Evolutionary conservation across 2,113 vertebrate species (phyloP).

Genomic region (Aphyosemion australe): DNA sequence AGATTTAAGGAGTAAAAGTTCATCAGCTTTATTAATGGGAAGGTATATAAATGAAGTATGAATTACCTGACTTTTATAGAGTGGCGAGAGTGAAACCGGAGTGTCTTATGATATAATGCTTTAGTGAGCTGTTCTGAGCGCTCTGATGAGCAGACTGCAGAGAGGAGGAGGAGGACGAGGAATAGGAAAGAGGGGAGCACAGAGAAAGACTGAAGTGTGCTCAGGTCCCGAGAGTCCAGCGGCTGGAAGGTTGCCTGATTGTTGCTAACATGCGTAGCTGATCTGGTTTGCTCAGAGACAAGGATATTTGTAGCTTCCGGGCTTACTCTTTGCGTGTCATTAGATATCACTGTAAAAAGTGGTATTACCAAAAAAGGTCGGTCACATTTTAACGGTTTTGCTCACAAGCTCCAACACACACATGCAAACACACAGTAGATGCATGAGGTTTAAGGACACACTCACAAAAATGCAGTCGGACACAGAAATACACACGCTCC

Average conservation of each 20-base stretch:
- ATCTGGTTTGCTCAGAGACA: conserved; percentile 73
- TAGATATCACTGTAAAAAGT: conserved; percentile 58
- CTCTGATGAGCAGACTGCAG: conserved; percentile 67
- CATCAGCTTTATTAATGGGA: conserved; percentile 79
- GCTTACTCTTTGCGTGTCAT: conserved; percentile 72
- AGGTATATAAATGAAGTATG: conserved; percentile 79
- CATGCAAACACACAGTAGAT: conserved; percentile 20
- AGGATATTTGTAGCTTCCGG: conserved; percentile 72
- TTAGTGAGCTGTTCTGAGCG: conserved; percentile 71
- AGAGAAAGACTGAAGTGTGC: conserved; percentile 60
- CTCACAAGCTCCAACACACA: conserved; percentile 14
- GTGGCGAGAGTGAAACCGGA: conserved; percentile 73
- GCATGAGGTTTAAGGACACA: conserved; percentile 35
- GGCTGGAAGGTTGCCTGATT: conserved; percentile 77
- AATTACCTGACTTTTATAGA: conserved; percentile 81
- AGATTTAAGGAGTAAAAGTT: conserved; percentile 79
- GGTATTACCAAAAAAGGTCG: conserved; percentile 46
- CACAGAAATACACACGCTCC: conserved; percentile 61
- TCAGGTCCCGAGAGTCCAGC: conserved; percentile 67
- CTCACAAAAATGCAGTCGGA: conserved; percentile 14
- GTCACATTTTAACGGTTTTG: conserved; percentile 57
- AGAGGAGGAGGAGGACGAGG: conserved; percentile 38
- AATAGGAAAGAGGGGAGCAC: conserved; percentile 25
- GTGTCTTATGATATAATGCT: conserved; percentile 78
- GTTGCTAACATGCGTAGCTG: conserved; percentile 77